Evolutionary conservation across 2,888 invertebrate species (phyloP), one percentile per base, ranked within the genome.

Genomic region (Campoletis raptor): DNA sequence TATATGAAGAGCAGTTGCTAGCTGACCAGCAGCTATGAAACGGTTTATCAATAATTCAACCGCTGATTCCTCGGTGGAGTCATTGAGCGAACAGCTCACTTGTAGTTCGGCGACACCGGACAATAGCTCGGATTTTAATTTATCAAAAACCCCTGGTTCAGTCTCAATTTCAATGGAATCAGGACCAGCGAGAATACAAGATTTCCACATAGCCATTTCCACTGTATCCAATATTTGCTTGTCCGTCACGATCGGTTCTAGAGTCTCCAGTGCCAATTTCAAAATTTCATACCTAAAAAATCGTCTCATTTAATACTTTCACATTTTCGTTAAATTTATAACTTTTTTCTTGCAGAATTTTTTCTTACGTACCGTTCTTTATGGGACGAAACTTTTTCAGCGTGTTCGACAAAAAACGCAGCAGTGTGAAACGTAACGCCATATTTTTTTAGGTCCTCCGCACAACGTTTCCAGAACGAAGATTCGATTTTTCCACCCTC

Each of bases 341-440:
- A 37, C 12, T 40, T n/a, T 1, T 8, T 1, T 30, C 10, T 77
- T 45, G 18, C n/a, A n/a, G 9, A 40, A 18, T 45, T 24, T 61
- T 30, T 30, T 24, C 18, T 45, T 24, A 37, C 52, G 84, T 88
- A 93, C 92, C 92, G 91, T 83, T 94, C 94, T 89, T 91, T 92
- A 45, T 91, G 89, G 2, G 92, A 93, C 15, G 73, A 91, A 45
- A 96, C 95, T 86, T 95, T 95, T 3, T 95, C 95, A 0, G 96
- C 95, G 85, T 96, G 95, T 79, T 95, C 94, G 0, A 96, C 94
- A 61, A 96, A 95, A 92, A 97, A 97, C 87, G 96, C 95, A 0
- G 96, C 96, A 0, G 97, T 95, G 24, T 96, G 95, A 21, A 96
- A 96, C 0, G 95, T 94, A 0, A 97, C 95, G 0, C 96, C 94